A percentile compares a stretch with the other conserved stretches of the same genome.
phyloP scores from a whole-genome alignment of 2,888 invertebrate genomes.

The Andrena fulva region DNA sequence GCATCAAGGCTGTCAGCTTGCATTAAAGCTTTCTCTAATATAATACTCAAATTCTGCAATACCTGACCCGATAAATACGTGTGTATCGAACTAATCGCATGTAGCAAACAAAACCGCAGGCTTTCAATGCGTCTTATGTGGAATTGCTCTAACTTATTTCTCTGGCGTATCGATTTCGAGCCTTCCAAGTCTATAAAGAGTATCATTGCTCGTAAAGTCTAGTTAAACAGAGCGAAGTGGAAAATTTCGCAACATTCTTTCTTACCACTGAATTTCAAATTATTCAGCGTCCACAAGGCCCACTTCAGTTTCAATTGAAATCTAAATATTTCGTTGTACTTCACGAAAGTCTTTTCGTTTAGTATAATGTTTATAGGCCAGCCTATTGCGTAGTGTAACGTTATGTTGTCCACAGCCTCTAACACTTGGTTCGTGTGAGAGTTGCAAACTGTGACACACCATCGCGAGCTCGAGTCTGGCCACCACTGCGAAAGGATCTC shows the following conservation, averaged over 20 bases:
- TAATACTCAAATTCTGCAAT: constrained; percentile 83
- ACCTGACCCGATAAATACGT: constrained; percentile 86
- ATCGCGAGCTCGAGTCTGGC: constrained; percentile 82
- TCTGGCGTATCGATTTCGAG: constrained; percentile 50
- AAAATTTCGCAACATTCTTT: constrained; percentile 4
- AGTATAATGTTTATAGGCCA: constrained; percentile 84
- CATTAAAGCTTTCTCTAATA: constrained; percentile 77
- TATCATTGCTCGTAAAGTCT: constrained; percentile 35
- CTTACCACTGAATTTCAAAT: constrained; percentile 83
- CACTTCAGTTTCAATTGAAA: constrained; percentile 87
- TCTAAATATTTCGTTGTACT: constrained; percentile 85
- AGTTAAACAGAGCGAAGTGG: neutral
- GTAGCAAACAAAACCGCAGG: constrained; percentile 86
- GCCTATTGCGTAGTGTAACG: constrained; percentile 80
- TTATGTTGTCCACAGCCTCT: constrained; percentile 79
- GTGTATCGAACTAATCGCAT: constrained; percentile 86
- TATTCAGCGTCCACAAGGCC: constrained; percentile 86
- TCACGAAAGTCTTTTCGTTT: constrained; percentile 76
- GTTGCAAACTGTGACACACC: constrained; percentile 79
- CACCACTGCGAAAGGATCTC: constrained; percentile 85
- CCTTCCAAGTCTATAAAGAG: constrained; percentile 78
- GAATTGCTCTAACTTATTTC: constrained; percentile 77
- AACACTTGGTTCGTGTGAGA: constrained; percentile 77
- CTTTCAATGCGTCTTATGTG: constrained; percentile 85
- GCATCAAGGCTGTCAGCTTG: constrained; percentile 80